A percentile compares a stretch with the other conserved stretches of the same genome.
phyloP scores from a whole-genome alignment of 2,113 vertebrate genomes.

The Phaetusa simplex region DNA sequence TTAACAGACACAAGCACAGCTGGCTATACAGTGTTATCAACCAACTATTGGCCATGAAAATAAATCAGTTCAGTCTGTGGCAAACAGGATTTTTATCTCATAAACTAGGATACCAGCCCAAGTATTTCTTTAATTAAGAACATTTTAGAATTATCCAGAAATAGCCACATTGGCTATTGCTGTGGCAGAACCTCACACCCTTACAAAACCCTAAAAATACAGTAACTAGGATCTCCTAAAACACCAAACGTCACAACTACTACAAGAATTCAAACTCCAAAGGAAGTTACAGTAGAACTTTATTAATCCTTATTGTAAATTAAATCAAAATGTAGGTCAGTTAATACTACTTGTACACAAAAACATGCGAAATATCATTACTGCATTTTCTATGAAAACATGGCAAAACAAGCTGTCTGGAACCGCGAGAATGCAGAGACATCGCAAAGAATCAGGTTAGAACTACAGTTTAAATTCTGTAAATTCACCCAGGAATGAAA shows the following conservation, averaged over 20 bases:
- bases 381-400: neutral
- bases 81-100: neutral
- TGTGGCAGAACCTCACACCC: neutral
- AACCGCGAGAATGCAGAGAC: neutral
- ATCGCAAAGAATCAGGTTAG: neutral
- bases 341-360: conserved; percentile 12
- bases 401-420: neutral
- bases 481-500: conserved; percentile 24
- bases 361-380: neutral
- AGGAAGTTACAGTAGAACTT: conserved; percentile 20
- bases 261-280: conserved; percentile 40
- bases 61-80: neutral
- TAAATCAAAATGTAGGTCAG: neutral
- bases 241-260: neutral
- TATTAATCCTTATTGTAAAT: conserved; percentile 44
- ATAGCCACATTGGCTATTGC: neutral
- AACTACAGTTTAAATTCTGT: conserved; percentile 32
- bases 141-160: neutral
- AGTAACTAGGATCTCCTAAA: neutral
- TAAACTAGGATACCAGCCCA: neutral
- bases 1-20: neutral
- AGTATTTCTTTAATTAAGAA: neutral
- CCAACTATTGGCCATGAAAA: neutral
- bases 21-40: neutral
- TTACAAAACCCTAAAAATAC: neutral